Evolutionary conservation across 2,888 invertebrate species (phyloP), one percentile per base, ranked within the genome.

Genomic region (Cheilosia vernalis): DNA sequence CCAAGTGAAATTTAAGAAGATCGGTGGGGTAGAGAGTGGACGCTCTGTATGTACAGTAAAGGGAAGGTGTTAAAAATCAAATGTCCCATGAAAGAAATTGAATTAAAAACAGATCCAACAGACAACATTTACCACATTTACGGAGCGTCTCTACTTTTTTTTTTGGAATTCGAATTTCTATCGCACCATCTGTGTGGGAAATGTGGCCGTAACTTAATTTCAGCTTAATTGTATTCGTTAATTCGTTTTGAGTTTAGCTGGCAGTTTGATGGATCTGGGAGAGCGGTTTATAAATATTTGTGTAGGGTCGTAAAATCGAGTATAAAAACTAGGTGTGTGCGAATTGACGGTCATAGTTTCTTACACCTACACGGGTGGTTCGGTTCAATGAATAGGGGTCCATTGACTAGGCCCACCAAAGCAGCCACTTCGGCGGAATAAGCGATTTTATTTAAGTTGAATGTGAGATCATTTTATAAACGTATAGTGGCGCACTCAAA

Each of bases 51-150:
- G 24, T 19, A 56, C 55, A 51, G 49, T 53, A 69, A 84, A 74
- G 70, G 69, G 49, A 79, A 81, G 76, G 85, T 80, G 81, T 81
- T 80, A 77, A 72, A 76, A 81, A 67, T 85, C 85, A 85, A 81
- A 77, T 85, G 67, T 72, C 80, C 30, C 70, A 70, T 79, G 61
- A 79, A 70, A 64, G 56, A 64, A 63, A 79, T 70, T 64, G 58
- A 64, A 51, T 5, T 27, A 51, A 73, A 67, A 60, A 40, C 51
- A 33, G 51, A 30, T 33, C 70, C 64, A 27, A 56, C 33, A 64
- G 58, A 27, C 56, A 74, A 7, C 60, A 56, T 33, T 60, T n/a
- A 7, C 30, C 61, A 27, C 19, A 17, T 67, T 53, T 44, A 77
- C 67, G 61, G 69, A 55, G 61, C 61, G 33, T 77, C 61, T 61